Base-by-base conservation (phyloP, 2,797 vertebrate species). In the Acanthurus lineatus region DNA sequence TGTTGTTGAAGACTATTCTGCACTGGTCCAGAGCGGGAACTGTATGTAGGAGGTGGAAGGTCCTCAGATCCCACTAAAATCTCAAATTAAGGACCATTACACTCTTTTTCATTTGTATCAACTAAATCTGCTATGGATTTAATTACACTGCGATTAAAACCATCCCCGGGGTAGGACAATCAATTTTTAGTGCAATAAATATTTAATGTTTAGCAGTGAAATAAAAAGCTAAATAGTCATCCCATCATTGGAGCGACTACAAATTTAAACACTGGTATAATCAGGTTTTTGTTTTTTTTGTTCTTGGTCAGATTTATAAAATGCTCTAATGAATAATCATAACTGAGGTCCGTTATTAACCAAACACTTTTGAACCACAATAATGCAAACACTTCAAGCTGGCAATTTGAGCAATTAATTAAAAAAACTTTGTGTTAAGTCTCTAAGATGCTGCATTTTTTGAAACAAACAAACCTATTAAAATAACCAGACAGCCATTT, bases 11-110 rank as follows among this genome's bases (percentile, higher is more conserved):
- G 64, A 99, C 98, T 28, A 99, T 97, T 40, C 98, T 96, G 88
- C 98, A 99, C 91, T 99, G 98, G 94, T 99, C 98, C 89, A 99
- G 93, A 9, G 98, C 98, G 40, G 98, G 98, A 59, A 99, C 98
- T 0, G 98, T 99, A 90, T 99, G 98, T 45, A 99, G 94, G 60
- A 99, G 96, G 89, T 99, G 98, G 88, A 99, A 99, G 65, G 98
- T 99, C 63, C 98, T 94, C 62, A 99, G 94, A 83, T 99, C 98
- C 98, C 98, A 99, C 98, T 99, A 90, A 85, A 75, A 48, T 32
- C 0, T 56, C 40, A 22, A 47, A 88, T 93, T 95, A 97, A 97
- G 96, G 94, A 95, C 65, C 35, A 86, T 69, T 42, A 70, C 57
- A 57, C 57, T 28, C 1, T 56, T 62, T 79, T 77, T 64, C 59